These are phyloP conservation scores for Heliconius ismenius DNA, from an alignment of 2,888 invertebrate species.

Conservation along the genomic window DNA sequence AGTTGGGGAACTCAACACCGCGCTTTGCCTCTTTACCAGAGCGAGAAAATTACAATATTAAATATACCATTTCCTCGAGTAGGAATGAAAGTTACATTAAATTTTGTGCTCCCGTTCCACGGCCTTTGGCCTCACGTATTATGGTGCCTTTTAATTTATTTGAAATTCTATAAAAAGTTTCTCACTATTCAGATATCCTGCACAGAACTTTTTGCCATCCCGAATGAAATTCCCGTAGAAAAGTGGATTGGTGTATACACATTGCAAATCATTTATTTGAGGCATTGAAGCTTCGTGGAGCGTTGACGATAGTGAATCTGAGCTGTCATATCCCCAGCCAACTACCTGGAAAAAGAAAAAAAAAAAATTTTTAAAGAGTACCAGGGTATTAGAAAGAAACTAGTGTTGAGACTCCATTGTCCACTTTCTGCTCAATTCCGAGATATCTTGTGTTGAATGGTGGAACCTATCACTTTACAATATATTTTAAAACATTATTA, in stretches of 20 bases:
- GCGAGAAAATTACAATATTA: not conserved
- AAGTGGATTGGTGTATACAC: constrained; percentile 12
- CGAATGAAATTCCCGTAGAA: constrained; percentile 27
- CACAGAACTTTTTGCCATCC: constrained; percentile 29
- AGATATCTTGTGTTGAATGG: not conserved
- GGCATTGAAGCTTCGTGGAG: constrained; percentile 30
- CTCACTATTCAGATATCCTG: constrained; percentile 31
- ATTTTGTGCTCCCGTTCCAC: too few relatives aligned
- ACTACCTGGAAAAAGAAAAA: constrained; percentile 20
- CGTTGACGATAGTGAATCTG: constrained; percentile 22
- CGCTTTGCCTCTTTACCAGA: not conserved
- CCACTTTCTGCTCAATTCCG: not conserved
- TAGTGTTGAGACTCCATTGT: not conserved
- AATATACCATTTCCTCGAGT: not conserved
- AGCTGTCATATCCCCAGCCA: constrained; percentile 29
- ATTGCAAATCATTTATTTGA: constrained; percentile 18
- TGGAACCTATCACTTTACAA: not conserved
- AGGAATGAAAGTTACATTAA: too few relatives aligned
- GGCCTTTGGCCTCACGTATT: not conserved
- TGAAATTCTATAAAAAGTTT: not conserved
- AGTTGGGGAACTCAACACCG: too few relatives aligned
- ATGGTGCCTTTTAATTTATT: not conserved
- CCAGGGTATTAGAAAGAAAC: not conserved
- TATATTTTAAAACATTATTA: too few relatives aligned
- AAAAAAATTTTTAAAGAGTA: not conserved